Evolutionary conservation across 2,797 vertebrate genomes (phyloP), one percentile per base, ranked within the genome.

Genomic region (Microctenopoma lineatum): DNA sequence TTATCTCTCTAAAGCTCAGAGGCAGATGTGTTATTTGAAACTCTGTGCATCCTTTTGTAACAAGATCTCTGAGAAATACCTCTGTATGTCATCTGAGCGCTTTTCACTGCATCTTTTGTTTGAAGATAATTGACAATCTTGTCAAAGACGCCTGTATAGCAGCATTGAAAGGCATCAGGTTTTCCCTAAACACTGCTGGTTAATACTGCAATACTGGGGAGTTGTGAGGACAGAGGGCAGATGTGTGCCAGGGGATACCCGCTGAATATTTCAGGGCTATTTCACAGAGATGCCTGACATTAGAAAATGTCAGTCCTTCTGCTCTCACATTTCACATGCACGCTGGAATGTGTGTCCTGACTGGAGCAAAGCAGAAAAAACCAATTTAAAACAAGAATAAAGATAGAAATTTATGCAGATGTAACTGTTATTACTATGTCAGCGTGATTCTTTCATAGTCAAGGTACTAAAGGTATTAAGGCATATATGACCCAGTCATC

Each of bases 1-100:
- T 80, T 79, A 70, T 83, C 64, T 73, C 25, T 3, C 8, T 77
- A 54, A 81, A 80, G 52, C 70, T 83, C 77, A 83, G 60, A 73
- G 76, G 32, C 81, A 73, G 60, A 62, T 77, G 65, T 70, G 77
- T 78, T 77, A 77, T 77, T 63, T 76, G 84, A 72, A 85, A 85
- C 64, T 14, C 48, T 61, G 57, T 59, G 51, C 59, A 29, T 39
- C 38, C 46, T 53, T 76, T 46, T 59, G 84, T 77, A 73, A 87
- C 65, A 59, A 58, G 65, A 85, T 76, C 68, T 66, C 16, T 16
- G 9, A 34, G 68, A 75, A 84, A 66, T 56, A 27, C 46, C 64
- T 36, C 48, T 1, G 4, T 34, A 21, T 66, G 80, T 75, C 70
- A 83, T 54, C 32, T 1, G 52, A 87, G 75, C 70, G 55, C 59